Base-by-base conservation (phyloP, 1,140 invertebrate species). In the Antheraea mylitta region DNA sequence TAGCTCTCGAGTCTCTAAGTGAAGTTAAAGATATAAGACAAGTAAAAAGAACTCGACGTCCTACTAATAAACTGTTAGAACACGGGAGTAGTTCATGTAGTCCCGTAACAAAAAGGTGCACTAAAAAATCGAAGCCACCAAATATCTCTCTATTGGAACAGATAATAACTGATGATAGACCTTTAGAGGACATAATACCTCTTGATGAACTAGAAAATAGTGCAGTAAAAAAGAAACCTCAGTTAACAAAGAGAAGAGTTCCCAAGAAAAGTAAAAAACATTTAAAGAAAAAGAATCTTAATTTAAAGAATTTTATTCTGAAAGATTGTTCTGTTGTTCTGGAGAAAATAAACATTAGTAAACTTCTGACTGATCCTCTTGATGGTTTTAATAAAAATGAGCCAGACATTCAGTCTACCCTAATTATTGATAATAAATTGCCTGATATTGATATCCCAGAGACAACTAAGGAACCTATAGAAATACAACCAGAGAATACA, bases 141-240 rank as follows among this genome's bases (percentile, higher is more conserved):
- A 90, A 90, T 67, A 87, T 91, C 80, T 90, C 88, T 53, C 78
- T 90, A 8, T 80, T 91, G 66, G 89, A 91, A 71, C 87, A 91
- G 71, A 89, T 91, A 45, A 87, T 91, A 62, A 86, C 77, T 42
- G 87, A 90, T 75, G 86, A 90, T 61, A 80, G 85, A 73, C 87
- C 89, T 37, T 48, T 91, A 60, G 87, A 91, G 77, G 87, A 91
- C 53, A 91, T 91, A 62, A 90, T 90, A 80, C 83, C 84, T 13
- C 70, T 91, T 36, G 89, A 90, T 66, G 86, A 83, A 68, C 75
- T 86, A n/a, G 87, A 90, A 80, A 67, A 73, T 16, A 73, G 79
- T 13, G 76, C 79, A 48, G 58, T 19, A 0, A 85, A 77, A 71
- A 78, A 66, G 53, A 83, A 76, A 78, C 45, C 65, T 71, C 64